A percentile compares a stretch with the other conserved stretches of the same genome.
Evolutionary conservation across 2,113 vertebrate species (phyloP).

Genomic region (Protobothrops flavoviridis): DNA sequence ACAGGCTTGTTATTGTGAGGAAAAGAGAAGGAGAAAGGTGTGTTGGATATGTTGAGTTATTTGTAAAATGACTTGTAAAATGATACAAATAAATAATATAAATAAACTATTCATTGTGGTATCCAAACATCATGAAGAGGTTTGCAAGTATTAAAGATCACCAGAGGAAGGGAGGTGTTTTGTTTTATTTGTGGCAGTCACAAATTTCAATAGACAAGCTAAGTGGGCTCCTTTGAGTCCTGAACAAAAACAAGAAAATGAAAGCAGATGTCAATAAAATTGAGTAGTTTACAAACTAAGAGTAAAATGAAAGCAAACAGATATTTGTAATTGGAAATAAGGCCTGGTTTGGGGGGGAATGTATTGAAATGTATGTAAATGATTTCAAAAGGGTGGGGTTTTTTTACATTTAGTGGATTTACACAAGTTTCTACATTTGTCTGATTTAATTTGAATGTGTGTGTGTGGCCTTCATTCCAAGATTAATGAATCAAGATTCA

Average conservation of each 20-base stretch:
- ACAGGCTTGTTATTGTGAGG: not conserved
- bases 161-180: not conserved
- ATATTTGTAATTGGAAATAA: not conserved
- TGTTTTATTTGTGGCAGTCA: not conserved
- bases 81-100: not conserved
- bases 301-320: not conserved
- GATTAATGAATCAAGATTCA: not conserved
- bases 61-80: not conserved
- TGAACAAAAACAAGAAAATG: not conserved
- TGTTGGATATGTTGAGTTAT: not conserved
- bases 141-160: not conserved
- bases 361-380: not conserved
- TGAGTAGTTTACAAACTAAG: not conserved
- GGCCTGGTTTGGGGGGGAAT: not conserved
- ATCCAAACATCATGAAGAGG: not conserved
- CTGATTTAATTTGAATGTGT: not conserved
- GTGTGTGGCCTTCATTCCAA: not conserved
- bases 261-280: not conserved
- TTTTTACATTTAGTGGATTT: not conserved
- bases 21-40: not conserved
- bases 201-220: not conserved
- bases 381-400: not conserved
- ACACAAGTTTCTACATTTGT: not conserved
- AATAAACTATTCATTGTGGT: not conserved
- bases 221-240: not conserved